Evolutionary conservation across 2,113 vertebrate species (phyloP).

Genomic region (Pagrus major): DNA sequence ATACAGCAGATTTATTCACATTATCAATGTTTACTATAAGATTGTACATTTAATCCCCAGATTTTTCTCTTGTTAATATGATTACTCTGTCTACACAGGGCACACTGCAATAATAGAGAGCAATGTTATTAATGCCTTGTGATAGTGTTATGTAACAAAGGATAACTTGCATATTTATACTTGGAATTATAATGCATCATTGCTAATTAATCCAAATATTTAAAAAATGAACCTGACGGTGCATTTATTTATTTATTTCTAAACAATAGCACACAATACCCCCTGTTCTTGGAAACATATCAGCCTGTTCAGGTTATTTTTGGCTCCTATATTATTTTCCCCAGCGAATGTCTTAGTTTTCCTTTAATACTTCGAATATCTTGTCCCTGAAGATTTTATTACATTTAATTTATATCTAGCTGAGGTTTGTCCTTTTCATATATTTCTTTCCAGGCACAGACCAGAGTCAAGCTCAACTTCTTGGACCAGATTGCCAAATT

Average conservation of each 20-base stretch:
- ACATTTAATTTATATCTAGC: neutral
- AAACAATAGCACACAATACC: neutral
- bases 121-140: constrained; percentile 31
- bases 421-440: neutral
- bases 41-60: neutral
- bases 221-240: neutral
- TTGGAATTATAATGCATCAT: neutral
- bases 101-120: neutral
- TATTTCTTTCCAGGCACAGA: constrained; percentile 89
- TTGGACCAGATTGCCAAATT: constrained; percentile 99
- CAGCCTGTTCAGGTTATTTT: neutral
- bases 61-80: neutral
- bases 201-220: neutral
- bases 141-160: neutral
- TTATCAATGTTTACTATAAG: neutral
- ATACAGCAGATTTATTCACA: neutral
- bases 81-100: neutral
- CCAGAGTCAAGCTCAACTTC: constrained; percentile 97
- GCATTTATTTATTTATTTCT: neutral
- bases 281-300: neutral
- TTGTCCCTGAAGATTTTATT: neutral
- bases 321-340: neutral
- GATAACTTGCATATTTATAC: neutral
- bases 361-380: neutral
- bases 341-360: neutral